phyloP scores from a whole-genome alignment of 2,113 vertebrate species.

The Neoarius graeffei region DNA sequence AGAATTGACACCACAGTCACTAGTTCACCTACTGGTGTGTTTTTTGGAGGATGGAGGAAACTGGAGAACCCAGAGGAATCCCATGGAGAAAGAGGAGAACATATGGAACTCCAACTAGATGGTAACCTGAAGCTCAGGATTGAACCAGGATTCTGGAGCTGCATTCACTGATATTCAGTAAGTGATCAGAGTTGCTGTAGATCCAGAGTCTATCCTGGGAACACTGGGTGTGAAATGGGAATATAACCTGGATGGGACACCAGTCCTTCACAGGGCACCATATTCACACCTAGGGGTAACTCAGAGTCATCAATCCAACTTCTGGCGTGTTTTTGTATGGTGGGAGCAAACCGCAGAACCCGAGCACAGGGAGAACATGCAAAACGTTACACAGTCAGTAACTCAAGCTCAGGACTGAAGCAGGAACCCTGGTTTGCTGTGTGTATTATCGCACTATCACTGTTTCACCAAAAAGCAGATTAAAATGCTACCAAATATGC shows the following conservation, averaged over 20 bases:
- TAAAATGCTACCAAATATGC: constrained; percentile 65
- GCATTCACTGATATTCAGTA: background rate
- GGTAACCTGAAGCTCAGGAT: background rate
- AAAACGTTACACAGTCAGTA: background rate
- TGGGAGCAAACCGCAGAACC: background rate
- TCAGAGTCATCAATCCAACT: background rate
- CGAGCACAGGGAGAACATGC: background rate
- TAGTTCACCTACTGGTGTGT: background rate
- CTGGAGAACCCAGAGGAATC: background rate
- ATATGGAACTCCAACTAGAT: background rate
- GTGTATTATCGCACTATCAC: background rate
- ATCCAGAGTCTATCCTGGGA: background rate
- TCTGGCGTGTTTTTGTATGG: background rate
- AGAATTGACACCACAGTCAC: background rate
- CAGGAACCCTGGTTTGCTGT: background rate
- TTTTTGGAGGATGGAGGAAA: background rate
- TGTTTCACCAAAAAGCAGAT: constrained; percentile 48
- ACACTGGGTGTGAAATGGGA: background rate
- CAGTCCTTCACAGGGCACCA: background rate
- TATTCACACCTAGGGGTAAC: background rate
- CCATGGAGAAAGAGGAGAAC: background rate
- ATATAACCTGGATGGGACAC: background rate
- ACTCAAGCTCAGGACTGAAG: background rate
- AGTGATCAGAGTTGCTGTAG: background rate
- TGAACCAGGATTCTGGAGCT: background rate